Percentiles rank a stretch among this genome's conserved stretches.
Conservation (phyloP, 2,888 invertebrate species). For the Anthophora plumipes region DNA sequence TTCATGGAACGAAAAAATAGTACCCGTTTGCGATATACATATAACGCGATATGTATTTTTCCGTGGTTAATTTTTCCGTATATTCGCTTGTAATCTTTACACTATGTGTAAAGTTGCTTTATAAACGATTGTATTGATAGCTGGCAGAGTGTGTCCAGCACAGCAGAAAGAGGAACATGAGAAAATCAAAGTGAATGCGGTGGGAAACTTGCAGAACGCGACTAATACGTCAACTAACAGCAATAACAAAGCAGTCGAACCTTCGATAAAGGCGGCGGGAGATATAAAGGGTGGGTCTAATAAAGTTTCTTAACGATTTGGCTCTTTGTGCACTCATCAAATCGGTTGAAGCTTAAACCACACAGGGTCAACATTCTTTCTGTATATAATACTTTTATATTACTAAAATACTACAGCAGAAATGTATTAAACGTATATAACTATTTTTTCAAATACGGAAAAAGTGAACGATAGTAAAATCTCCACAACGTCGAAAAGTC, state of each 20-base stretch:
- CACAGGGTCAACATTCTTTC: background rate
- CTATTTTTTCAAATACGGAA: slow-evolving; percentile 1
- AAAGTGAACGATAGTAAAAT: background rate
- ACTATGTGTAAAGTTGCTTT: background rate
- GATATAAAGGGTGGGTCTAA: slow-evolving; percentile 29
- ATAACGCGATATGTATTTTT: background rate
- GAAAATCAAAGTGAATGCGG: background rate
- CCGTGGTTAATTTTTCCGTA: background rate
- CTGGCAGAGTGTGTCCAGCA: slow-evolving; percentile 11
- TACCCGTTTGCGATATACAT: background rate
- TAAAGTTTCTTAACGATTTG: slow-evolving; percentile 12
- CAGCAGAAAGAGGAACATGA: slow-evolving; percentile 2
- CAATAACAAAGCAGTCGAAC: background rate
- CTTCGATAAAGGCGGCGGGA: background rate
- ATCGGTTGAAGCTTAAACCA: background rate
- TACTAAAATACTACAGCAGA: slow-evolving; percentile 4
- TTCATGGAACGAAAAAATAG: background rate
- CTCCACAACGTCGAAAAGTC: background rate
- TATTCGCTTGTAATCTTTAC: background rate
- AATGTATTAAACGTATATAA: slow-evolving; percentile 9
- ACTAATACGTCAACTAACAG: background rate
- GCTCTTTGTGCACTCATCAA: slow-evolving; percentile 4
- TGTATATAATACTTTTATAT: background rate
- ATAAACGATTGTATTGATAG: slow-evolving; percentile 11
- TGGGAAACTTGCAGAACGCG: background rate